Conservation (phyloP, 1,140 invertebrate genomes). For the Gerris buenoi region DNA sequence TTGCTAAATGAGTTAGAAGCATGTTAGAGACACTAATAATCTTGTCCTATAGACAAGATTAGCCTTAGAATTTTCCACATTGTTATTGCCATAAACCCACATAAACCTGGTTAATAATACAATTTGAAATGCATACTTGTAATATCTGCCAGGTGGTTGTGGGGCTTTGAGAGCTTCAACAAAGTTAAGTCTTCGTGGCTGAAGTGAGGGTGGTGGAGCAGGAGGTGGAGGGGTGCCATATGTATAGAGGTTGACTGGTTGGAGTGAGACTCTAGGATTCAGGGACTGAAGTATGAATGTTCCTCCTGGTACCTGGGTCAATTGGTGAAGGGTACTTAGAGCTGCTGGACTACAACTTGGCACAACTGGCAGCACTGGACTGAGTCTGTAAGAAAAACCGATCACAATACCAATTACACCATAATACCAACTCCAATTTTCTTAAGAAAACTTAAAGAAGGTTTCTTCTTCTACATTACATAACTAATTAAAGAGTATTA, state of each 20-base stretch:
- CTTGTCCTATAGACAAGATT: too few species aligned
- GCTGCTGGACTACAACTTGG: constrained; percentile 13
- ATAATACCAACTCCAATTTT: neutral
- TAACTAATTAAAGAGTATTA: neutral
- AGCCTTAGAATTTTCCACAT: too few species aligned
- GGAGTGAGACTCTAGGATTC: constrained; percentile 11
- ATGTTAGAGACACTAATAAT: too few species aligned
- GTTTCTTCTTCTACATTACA: neutral
- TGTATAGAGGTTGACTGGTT: constrained; percentile 11
- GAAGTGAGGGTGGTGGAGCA: constrained; percentile 2
- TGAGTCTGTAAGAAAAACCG: constrained; percentile 24
- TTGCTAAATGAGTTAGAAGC: too few species aligned
- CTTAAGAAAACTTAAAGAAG: neutral
- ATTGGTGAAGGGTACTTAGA: constrained; percentile 14
- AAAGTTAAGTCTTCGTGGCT: constrained; percentile 2
- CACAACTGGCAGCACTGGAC: constrained; percentile 21
- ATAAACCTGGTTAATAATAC: too few species aligned
- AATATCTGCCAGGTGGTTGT: constrained; percentile 20
- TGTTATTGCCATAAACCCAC: too few species aligned
- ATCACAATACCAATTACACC: neutral
- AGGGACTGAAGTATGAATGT: constrained; percentile 14
- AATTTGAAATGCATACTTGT: too few species aligned
- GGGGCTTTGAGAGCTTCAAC: constrained; percentile 13
- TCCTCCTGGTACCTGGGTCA: constrained; percentile 12
- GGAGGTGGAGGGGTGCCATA: constrained; percentile 1